phyloP scores from a whole-genome alignment of 2,113 vertebrate species.

The Sapayoa aenigma region DNA sequence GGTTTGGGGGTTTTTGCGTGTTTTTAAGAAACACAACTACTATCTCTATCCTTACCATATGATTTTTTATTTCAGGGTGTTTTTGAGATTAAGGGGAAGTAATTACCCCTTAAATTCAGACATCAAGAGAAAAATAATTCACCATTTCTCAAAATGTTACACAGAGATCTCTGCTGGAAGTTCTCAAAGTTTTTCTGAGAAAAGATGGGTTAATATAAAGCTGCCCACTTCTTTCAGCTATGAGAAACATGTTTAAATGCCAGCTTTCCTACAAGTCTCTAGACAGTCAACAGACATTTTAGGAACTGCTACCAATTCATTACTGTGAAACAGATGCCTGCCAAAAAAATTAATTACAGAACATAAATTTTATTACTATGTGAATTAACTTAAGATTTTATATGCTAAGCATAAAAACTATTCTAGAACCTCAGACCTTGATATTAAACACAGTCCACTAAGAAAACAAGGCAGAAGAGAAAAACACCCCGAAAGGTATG shows the following conservation, averaged over 20 bases:
- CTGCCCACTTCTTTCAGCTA: constrained; percentile 18
- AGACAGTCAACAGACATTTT: constrained; percentile 51
- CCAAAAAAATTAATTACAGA: constrained; percentile 61
- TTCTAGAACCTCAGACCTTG: background rate
- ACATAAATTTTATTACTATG: constrained; percentile 51
- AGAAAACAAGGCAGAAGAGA: background rate
- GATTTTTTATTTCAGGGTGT: background rate
- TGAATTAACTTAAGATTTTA: constrained; percentile 36
- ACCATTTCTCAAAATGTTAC: background rate
- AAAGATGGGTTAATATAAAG: background rate
- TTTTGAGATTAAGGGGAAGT: background rate
- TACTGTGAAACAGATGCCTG: constrained; percentile 51
- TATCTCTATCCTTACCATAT: background rate
- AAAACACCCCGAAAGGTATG: background rate
- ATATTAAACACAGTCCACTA: background rate
- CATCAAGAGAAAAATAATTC: background rate
- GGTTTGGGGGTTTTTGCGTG: accelerated
- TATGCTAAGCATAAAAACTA: background rate
- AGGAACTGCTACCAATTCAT: constrained; percentile 49
- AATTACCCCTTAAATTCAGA: background rate
- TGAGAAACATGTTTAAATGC: constrained; percentile 16
- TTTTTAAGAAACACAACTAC: background rate
- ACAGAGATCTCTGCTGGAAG: background rate
- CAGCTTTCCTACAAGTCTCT: constrained; percentile 41
- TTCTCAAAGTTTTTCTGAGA: background rate